Percentiles rank a stretch among this genome's conserved stretches.
phyloP scores from a whole-genome alignment of 92 coral and sea anemone species.

The Desmophyllum pertusum region DNA sequence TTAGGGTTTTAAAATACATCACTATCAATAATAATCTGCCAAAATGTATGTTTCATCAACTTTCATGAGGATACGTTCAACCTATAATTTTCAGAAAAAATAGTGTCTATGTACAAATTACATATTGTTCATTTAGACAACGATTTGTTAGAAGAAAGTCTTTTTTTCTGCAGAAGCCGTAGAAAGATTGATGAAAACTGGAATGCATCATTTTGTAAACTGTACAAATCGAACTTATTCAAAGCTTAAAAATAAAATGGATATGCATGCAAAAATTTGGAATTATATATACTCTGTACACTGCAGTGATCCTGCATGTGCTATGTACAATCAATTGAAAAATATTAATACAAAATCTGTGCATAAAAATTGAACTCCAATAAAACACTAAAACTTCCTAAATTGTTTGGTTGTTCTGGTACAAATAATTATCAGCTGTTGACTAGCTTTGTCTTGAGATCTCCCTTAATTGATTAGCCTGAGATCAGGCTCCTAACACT shows the following conservation, averaged over 20 bases:
- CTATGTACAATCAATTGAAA: constrained; percentile 31
- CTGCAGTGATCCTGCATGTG: constrained; percentile 3
- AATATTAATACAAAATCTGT: constrained; percentile 23
- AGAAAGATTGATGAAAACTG: neutral
- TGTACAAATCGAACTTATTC: constrained; percentile 5
- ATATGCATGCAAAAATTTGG: neutral
- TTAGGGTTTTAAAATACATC: neutral
- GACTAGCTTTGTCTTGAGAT: neutral
- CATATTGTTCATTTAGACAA: neutral
- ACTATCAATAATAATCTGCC: neutral
- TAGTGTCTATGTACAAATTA: neutral
- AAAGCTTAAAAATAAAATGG: constrained; percentile 7
- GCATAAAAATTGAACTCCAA: constrained; percentile 1
- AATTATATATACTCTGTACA: neutral
- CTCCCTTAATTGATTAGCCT: no score
- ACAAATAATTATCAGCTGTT: neutral
- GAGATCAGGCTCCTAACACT: no score
- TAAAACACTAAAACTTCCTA: neutral
- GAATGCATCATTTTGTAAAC: neutral
- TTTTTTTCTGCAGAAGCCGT: neutral
- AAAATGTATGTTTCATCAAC: neutral
- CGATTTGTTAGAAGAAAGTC: neutral
- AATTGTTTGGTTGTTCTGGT: neutral
- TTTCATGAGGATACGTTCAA: neutral
- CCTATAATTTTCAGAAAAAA: neutral